A percentile compares a stretch with the other conserved stretches of the same genome.
These are phyloP conservation scores for Pogonomyrmex californicus DNA, from an alignment of 1,140 invertebrate genomes.

Conservation along the genomic window DNA sequence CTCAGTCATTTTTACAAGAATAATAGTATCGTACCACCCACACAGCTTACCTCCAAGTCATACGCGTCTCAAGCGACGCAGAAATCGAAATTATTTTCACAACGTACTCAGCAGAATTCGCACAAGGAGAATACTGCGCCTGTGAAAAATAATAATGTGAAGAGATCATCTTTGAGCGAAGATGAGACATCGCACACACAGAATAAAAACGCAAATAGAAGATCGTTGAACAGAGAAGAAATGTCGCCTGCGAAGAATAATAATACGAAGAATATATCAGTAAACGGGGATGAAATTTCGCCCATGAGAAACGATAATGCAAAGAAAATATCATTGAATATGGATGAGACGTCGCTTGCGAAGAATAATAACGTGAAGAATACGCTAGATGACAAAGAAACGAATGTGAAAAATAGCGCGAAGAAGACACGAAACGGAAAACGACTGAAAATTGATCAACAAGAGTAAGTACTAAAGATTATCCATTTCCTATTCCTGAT, in stretches of 20 bases:
- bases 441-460: not conserved
- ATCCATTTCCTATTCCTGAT: not conserved
- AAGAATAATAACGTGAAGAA: not conserved
- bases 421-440: not conserved
- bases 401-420: not conserved
- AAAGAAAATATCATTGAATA: not conserved
- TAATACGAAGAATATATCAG: not conserved
- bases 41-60: slow-evolving; percentile 51
- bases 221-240: not conserved
- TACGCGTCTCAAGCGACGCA: slow-evolving; percentile 33
- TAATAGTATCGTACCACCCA: slow-evolving; percentile 60
- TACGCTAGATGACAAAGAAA: not conserved
- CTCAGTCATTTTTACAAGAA: slow-evolving; percentile 76
- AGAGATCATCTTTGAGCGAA: not conserved
- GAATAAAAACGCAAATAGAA: not conserved
- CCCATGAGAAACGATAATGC: not conserved
- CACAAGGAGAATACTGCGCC: slow-evolving; percentile 12
- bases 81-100: slow-evolving; percentile 45
- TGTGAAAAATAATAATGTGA: not conserved
- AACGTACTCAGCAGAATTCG: slow-evolving; percentile 14
- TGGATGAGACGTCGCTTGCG: not conserved
- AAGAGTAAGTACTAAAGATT: not conserved
- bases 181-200: not conserved
- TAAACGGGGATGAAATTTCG: not conserved
- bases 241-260: not conserved